Percentiles rank a stretch among this genome's conserved stretches.
Evolutionary conservation across 2,797 vertebrate species (phyloP).

Genomic region (Selene dorsalis): DNA sequence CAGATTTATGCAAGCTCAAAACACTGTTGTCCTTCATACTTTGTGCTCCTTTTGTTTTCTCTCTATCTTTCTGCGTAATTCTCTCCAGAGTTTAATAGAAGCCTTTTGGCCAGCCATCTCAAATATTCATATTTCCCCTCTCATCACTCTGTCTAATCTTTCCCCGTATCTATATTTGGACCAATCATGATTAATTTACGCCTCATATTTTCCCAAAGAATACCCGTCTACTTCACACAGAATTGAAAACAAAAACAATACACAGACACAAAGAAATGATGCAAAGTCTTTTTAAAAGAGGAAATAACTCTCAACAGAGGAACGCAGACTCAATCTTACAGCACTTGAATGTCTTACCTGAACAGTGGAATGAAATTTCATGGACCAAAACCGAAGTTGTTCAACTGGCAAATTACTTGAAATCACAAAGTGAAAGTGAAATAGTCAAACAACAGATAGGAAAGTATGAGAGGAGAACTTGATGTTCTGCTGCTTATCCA

Average conservation of each 20-base stretch:
- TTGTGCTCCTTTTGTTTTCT: background rate
- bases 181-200: background rate
- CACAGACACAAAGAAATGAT: background rate
- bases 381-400: conserved; percentile 8
- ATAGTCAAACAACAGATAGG: conserved; percentile 16
- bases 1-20: background rate
- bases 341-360: conserved; percentile 14
- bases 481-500: conserved; percentile 24
- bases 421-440: conserved; percentile 23
- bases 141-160: conserved; percentile 12
- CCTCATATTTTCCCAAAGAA: background rate
- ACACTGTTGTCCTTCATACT: conserved; percentile 6
- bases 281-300: background rate
- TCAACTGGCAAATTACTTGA: conserved; percentile 12
- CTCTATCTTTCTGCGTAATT: background rate
- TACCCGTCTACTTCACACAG: conserved; percentile 11
- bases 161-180: conserved; percentile 15
- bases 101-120: background rate
- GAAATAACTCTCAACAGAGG: conserved; percentile 15
- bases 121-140: background rate
- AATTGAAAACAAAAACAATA: conserved; percentile 25
- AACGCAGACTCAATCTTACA: background rate
- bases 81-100: conserved; percentile 10
- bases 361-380: conserved; percentile 19
- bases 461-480: background rate